Evolutionary conservation across 92 coral and sea anemone genomes (phyloP), one percentile per base, ranked within the genome.

Genomic region (Paramuricea clavata): DNA sequence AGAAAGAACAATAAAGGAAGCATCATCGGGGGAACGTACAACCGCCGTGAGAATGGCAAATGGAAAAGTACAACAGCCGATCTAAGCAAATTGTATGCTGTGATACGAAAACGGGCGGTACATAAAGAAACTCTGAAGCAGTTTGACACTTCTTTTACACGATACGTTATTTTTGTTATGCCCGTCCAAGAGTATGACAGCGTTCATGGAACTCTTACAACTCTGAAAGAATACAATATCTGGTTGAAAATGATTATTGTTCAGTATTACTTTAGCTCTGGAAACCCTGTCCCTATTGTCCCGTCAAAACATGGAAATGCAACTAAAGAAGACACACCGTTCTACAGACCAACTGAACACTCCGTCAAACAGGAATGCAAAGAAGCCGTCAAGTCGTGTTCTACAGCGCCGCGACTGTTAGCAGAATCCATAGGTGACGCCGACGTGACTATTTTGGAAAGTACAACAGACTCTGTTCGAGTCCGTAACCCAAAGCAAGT

Each of bases 401-500:
- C 36, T 1, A 34, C 56, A 71, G 91, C 91, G 13, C 91, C 88
- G 39, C 57, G 91, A 23, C 69, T 87, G 41, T 44, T 87, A 21
- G 82, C 76, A 31, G 86, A 78, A 30, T 86, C 78, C 16, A 78
- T 83, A 23, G 90, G 81, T 36, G 70, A 86, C n/a, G 62, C 43
- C 15, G 71, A 27, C 62, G 30, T 85, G 27, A 56, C 64, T 17
- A 56, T 56, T 50, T 33, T 73, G 30, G 89, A 75, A 31, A 34
- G 49, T 35, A 49, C 32, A 31, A 23, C 88, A 33, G 74, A 74
- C 69, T 72, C 70, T 32, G 50, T 7, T 32, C 62, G 49, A 34
- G 56, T 85, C 12, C 62, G 89, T 36, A 81, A 85, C 69, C 36
- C 83, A 39, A 88, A 88, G 83, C 91, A 87, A 52, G 78, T 87